Base-by-base conservation (phyloP, 2,113 vertebrate species). In the Balaeniceps rex region DNA sequence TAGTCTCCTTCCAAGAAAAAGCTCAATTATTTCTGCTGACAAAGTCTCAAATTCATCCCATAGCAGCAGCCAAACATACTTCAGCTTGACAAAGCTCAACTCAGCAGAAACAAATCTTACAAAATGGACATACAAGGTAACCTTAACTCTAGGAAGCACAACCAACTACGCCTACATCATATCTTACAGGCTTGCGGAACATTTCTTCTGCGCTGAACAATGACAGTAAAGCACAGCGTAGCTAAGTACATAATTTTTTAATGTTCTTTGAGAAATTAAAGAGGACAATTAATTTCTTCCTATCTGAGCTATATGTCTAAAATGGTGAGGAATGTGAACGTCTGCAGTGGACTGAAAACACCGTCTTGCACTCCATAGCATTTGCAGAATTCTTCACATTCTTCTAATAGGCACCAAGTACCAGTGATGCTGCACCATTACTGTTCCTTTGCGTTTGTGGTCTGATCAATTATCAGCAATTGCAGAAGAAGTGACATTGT, bases 11-110 rank as follows among this genome's bases (percentile, higher is more conserved):
- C 79, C 76, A 86, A 88, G 88, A 91, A 79, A 85, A 17, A 83
- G 23, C 58, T 87, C 51, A 22, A 19, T 92, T 86, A 68, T 93
- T 94, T 88, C 55, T 93, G 88, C 94, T 93, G 80, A 88, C 40
- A 36, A 63, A 78, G 65, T 44, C 91, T 57, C 80, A 83, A 19
- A 89, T 76, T 57, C 65, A 71, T 60, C 52, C 64, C 65, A 25
- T 2, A 85, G 81, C 87, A 88, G 63, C 63, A 91, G 91, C 69
- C 89, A 91, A 96, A 69, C 47, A 68, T 24, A 51, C 77, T 78
- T 87, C 51, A 87, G 71, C 19, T 68, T 58, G 42, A 88, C 57
- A 84, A 78, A 78, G 65, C 61, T 93, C 88, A 90, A 42, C 47
- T 94, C 65, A 69, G 70, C 81, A 85, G 74, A 69, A 82, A 51